Evolutionary conservation across 2,888 invertebrate genomes (phyloP).

Genomic region (Chrysomela aeneicollis): DNA sequence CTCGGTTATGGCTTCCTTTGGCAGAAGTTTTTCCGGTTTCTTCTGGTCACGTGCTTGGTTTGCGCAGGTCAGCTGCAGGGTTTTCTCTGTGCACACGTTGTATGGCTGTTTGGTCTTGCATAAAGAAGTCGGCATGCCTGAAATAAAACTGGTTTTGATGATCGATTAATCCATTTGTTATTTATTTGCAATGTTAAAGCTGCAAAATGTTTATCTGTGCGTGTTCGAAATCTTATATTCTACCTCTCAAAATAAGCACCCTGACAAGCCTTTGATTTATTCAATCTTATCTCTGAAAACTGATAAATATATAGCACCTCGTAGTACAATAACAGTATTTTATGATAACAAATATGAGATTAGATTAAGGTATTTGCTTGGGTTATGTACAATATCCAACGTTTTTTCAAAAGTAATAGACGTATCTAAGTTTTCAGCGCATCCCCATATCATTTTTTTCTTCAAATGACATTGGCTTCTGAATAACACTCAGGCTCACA

Average conservation of each 20-base stretch:
- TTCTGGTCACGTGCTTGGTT: conserved; percentile 16
- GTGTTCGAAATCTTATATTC: neutral
- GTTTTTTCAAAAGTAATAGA: too few species aligned
- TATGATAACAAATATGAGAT: conserved; percentile 32
- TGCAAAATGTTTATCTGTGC: neutral
- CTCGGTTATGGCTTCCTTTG: conserved; percentile 38
- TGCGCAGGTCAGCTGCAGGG: conserved; percentile 33
- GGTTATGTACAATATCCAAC: conserved; percentile 34
- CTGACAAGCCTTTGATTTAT: conserved; percentile 20
- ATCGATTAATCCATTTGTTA: too few species aligned
- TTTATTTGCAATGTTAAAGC: too few species aligned
- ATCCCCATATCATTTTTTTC: neutral
- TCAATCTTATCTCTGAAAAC: conserved; percentile 31
- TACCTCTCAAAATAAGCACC: conserved; percentile 12
- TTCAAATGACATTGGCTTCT: too few species aligned
- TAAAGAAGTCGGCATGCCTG: conserved; percentile 42
- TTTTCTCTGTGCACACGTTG: conserved; percentile 35
- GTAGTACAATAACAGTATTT: conserved; percentile 27
- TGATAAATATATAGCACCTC: conserved; percentile 31
- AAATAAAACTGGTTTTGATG: too few species aligned
- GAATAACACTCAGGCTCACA: too few species aligned
- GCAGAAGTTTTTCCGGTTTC: conserved; percentile 24
- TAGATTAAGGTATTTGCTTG: conserved; percentile 32
- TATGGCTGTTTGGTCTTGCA: conserved; percentile 40
- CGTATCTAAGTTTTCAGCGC: too few species aligned